These are phyloP conservation scores for Ciconia stormi DNA, from an alignment of 2,113 vertebrate genomes.

Conservation along the genomic window DNA sequence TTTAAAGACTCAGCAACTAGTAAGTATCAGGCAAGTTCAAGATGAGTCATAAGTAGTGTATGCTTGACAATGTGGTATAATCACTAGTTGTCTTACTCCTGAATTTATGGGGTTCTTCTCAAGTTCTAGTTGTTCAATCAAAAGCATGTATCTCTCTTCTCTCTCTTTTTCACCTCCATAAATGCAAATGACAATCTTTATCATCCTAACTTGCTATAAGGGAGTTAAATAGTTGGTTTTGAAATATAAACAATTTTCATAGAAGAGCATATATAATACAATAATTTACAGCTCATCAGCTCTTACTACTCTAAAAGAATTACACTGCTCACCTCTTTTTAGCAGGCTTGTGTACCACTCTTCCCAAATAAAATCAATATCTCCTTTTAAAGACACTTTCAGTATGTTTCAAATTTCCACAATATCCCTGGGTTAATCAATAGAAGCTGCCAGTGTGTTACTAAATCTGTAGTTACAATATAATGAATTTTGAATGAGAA, in stretches of 20 bases:
- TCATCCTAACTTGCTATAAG: background rate
- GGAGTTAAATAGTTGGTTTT: background rate
- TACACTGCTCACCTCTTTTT: background rate
- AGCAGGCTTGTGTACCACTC: constrained; percentile 17
- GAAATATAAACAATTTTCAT: background rate
- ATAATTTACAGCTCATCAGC: background rate
- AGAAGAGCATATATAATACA: background rate
- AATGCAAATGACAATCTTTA: background rate
- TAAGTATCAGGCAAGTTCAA: background rate
- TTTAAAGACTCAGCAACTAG: background rate
- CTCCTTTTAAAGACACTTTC: constrained; percentile 63
- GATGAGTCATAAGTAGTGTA: background rate
- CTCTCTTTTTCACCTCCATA: background rate
- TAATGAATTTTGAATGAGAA: constrained; percentile 83
- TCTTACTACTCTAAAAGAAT: background rate
- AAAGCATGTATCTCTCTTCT: background rate
- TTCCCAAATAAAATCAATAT: constrained; percentile 23
- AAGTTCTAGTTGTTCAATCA: background rate
- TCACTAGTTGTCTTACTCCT: background rate
- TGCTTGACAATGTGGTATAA: background rate
- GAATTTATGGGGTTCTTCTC: background rate
- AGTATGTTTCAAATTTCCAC: constrained; percentile 67
- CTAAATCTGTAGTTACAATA: constrained; percentile 79
- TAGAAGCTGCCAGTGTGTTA: constrained; percentile 69
- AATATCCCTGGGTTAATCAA: constrained; percentile 73